These are phyloP conservation scores for Catharus ustulatus DNA, from an alignment of 2,797 vertebrate species.

Conservation along the genomic window DNA sequence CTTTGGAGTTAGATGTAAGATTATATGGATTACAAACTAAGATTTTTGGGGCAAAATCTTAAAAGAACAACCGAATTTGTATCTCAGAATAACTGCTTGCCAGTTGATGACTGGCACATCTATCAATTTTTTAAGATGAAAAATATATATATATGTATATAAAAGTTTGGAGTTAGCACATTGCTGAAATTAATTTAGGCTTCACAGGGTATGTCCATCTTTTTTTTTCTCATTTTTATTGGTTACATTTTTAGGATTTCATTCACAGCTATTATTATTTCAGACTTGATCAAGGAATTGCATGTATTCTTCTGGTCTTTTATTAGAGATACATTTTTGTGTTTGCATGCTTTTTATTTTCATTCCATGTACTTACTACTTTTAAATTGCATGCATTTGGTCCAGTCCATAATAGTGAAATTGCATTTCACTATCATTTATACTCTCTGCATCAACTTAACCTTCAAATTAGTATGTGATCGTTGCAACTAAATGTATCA, in stretches of 20 bases:
- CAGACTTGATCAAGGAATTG: background rate
- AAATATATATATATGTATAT: background rate
- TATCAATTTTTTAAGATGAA: background rate
- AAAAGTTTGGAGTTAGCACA: background rate
- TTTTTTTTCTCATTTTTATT: background rate
- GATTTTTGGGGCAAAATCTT: background rate
- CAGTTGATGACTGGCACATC: background rate
- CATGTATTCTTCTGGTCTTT: background rate
- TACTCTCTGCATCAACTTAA: background rate
- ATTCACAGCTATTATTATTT: background rate
- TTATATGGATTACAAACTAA: background rate
- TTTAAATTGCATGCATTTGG: background rate
- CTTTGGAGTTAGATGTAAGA: background rate
- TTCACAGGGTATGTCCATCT: background rate
- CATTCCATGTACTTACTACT: background rate
- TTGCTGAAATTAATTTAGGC: background rate
- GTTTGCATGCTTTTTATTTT: background rate
- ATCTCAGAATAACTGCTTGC: background rate
- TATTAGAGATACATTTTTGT: background rate
- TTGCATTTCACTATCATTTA: background rate
- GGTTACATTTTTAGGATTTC: background rate
- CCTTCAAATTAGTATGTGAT: background rate
- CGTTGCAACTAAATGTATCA: background rate
- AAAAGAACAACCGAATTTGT: background rate
- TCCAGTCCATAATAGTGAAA: background rate